Percentiles rank a stretch among this genome's conserved stretches.
phyloP scores from a whole-genome alignment of 1,140 invertebrate genomes.

The Drosophila virilis region DNA sequence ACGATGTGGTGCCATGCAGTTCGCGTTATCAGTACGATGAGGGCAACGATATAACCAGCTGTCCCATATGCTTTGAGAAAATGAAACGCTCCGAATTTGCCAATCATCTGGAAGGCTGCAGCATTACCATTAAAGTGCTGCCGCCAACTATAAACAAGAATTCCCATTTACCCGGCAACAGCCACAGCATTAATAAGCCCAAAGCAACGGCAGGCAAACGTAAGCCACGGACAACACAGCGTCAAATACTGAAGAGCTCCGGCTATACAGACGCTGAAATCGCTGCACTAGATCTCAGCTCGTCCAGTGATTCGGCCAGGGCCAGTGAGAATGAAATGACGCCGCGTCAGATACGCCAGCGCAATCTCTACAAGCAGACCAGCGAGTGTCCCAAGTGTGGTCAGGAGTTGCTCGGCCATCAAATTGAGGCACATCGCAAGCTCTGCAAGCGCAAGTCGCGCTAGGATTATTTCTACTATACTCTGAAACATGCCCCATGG shows the following conservation, averaged over 20 bases:
- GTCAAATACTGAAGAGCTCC: constrained; percentile 34
- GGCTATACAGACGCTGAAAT: constrained; percentile 65
- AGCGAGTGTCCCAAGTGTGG: constrained; percentile 87
- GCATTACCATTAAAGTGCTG: constrained; percentile 53
- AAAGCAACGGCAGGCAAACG: neutral
- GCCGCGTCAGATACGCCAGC: constrained; percentile 60
- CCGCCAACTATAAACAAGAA: constrained; percentile 46
- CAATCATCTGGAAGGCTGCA: constrained; percentile 79
- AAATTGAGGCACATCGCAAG: constrained; percentile 48
- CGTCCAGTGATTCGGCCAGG: constrained; percentile 45
- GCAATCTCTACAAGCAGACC: constrained; percentile 53
- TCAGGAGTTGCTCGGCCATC: constrained; percentile 59
- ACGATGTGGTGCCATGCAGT: constrained; percentile 54
- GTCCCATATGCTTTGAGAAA: constrained; percentile 83
- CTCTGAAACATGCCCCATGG: too few species aligned
- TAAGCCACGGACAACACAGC: neutral
- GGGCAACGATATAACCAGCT: constrained; percentile 75
- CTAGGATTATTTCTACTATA: too few species aligned
- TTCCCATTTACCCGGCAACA: neutral
- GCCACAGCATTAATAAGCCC: neutral
- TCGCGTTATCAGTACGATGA: constrained; percentile 38
- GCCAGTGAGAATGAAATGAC: constrained; percentile 19
- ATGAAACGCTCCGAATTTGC: constrained; percentile 57
- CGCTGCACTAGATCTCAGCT: constrained; percentile 35
- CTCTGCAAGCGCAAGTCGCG: constrained; percentile 23